Conservation (phyloP, 2,888 invertebrate species). For the Elysia crispata region DNA sequence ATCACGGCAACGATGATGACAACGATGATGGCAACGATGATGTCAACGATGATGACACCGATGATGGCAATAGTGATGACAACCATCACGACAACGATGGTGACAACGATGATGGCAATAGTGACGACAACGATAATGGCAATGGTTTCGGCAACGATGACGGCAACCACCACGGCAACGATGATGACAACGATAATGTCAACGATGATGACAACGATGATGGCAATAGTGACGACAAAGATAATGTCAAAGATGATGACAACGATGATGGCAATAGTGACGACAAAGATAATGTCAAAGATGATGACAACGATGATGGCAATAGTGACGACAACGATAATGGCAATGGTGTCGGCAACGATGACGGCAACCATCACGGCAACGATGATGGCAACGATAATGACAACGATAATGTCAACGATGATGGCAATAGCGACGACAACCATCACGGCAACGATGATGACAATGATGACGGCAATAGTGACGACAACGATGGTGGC, state of each 20-base stretch:
- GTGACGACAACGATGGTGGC: neutral
- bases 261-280: no score
- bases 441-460: neutral
- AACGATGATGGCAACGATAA: neutral
- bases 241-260: no score
- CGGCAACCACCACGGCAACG: no score
- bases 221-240: no score
- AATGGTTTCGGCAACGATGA: neutral
- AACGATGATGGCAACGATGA: neutral
- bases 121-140: neutral
- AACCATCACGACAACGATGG: neutral
- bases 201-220: no score
- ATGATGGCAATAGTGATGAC: neutral
- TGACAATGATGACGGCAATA: neutral
- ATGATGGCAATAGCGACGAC: neutral
- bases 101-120: neutral
- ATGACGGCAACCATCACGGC: neutral
- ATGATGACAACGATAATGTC: no score
- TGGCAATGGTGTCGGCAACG: neutral
- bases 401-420: neutral
- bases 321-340: neutral
- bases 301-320: no score
- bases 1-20: neutral
- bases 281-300: no score
- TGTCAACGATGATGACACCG: neutral